Percentiles rank a stretch among this genome's conserved stretches.
These are phyloP conservation scores for Elephas maximus DNA, from an alignment of 2,113 vertebrate genomes.

Conservation along the genomic window DNA sequence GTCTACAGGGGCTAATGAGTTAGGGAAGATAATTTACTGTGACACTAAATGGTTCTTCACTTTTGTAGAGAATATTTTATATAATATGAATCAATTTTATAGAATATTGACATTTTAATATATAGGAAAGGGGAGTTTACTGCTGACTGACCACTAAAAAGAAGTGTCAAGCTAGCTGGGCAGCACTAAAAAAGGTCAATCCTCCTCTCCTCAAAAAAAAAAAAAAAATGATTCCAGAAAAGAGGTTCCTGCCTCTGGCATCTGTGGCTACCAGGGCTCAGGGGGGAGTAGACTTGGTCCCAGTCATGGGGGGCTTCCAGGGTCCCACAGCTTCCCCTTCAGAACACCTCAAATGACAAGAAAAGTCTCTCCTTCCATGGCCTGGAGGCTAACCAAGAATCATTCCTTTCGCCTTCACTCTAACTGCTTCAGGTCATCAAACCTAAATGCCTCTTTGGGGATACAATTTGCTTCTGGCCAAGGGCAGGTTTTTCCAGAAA, in stretches of 20 bases:
- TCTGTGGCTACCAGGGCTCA: no score
- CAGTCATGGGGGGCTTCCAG: accelerated
- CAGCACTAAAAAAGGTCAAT: neutral
- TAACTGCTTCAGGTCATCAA: constrained; percentile 59
- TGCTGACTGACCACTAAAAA: constrained; percentile 9
- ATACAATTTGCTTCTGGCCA: constrained; percentile 52
- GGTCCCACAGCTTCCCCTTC: neutral
- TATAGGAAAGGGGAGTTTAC: neutral
- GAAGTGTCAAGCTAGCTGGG: neutral
- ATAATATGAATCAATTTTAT: neutral
- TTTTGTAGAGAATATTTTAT: neutral
- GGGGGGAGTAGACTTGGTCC: neutral
- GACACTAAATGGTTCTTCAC: neutral
- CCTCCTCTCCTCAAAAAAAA: neutral
- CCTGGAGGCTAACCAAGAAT: neutral
- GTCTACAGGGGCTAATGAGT: neutral
- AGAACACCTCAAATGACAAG: neutral
- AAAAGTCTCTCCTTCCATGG: neutral
- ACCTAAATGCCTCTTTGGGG: neutral
- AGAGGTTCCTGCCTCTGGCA: neutral
- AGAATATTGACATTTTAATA: neutral
- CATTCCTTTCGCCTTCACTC: neutral
- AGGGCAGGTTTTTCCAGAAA: constrained; percentile 53
- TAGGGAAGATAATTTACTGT: neutral
- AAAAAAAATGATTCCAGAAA: constrained; percentile 11